Conservation (phyloP, 2,797 vertebrate species). For the Choloepus didactylus region DNA sequence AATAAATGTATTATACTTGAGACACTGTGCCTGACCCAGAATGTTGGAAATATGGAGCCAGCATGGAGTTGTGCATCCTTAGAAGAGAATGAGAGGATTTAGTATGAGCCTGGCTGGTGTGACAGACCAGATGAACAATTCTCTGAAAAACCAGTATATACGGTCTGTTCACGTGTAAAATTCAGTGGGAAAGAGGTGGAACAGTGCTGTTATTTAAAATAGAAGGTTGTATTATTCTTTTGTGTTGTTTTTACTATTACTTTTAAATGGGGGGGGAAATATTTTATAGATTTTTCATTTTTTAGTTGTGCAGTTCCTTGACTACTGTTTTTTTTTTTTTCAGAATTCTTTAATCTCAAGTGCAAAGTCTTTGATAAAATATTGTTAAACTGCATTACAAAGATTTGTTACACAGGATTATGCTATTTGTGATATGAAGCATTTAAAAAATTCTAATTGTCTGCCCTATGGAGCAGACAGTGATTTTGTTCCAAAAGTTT, state of each 20-base stretch:
- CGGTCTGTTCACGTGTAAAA: conserved; percentile 90
- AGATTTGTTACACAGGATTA: conserved; percentile 87
- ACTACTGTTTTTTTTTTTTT: conserved; percentile 80
- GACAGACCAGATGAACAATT: conserved; percentile 95
- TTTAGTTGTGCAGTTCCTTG: conserved; percentile 89
- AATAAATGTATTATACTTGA: conserved; percentile 92
- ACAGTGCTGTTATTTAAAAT: conserved; percentile 91
- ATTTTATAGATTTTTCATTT: conserved; percentile 89
- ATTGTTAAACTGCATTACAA: conserved; percentile 89
- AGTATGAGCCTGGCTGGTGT: conserved; percentile 86
- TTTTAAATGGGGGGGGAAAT: conserved; percentile 90
- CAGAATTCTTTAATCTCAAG: conserved; percentile 63
- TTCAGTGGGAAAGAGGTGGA: conserved; percentile 87
- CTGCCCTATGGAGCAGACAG: conserved; percentile 94
- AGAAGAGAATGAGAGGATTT: conserved; percentile 85
- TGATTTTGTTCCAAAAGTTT: conserved; percentile 87
- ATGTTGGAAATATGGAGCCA: conserved; percentile 84
- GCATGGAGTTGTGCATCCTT: conserved; percentile 83
- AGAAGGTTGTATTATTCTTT: conserved; percentile 86
- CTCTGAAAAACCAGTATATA: conserved; percentile 88
- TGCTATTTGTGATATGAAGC: conserved; percentile 89
- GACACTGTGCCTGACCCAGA: conserved; percentile 89
- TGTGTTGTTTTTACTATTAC: conserved; percentile 85
- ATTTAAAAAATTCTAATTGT: conserved; percentile 87
- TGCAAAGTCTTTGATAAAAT: conserved; percentile 86